phyloP scores from a whole-genome alignment of 2,113 vertebrate species.

The Maccullochella peelii region DNA sequence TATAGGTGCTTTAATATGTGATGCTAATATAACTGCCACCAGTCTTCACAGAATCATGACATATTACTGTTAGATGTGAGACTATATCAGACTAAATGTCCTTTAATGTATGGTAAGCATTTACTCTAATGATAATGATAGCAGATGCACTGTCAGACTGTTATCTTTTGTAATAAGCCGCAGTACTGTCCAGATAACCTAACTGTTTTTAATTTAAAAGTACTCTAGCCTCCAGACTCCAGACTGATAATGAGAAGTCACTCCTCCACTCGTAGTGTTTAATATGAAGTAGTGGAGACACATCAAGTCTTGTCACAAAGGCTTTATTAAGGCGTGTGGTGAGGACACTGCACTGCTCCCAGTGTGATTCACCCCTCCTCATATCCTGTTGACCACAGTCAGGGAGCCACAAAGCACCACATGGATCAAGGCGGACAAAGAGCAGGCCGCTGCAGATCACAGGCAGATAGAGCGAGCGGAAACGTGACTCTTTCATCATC shows the following conservation, averaged over 20 bases:
- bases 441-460: slow-evolving; percentile 34
- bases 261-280: not conserved
- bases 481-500: slow-evolving; percentile 47
- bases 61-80: not conserved
- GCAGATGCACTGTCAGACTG: not conserved
- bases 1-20: too few relatives aligned
- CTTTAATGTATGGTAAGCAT: not conserved
- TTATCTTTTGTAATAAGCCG: not conserved
- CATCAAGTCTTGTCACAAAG: slow-evolving; percentile 40
- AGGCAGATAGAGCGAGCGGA: slow-evolving; percentile 18
- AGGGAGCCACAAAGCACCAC: slow-evolving; percentile 29
- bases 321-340: slow-evolving; percentile 36
- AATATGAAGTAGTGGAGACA: slow-evolving; percentile 1
- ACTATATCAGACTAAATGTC: not conserved
- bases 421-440: slow-evolving; percentile 7
- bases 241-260: not conserved
- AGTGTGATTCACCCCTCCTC: slow-evolving; percentile 68
- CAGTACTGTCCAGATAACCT: not conserved
- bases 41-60: not conserved
- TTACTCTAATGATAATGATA: not conserved
- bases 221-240: not conserved
- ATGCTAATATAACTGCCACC: too few relatives aligned
- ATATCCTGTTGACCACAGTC: slow-evolving; percentile 73
- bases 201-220: not conserved
- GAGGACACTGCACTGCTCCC: slow-evolving; percentile 45